Conservation (phyloP, 2,888 invertebrate species). For the Cheilosia urbana region DNA sequence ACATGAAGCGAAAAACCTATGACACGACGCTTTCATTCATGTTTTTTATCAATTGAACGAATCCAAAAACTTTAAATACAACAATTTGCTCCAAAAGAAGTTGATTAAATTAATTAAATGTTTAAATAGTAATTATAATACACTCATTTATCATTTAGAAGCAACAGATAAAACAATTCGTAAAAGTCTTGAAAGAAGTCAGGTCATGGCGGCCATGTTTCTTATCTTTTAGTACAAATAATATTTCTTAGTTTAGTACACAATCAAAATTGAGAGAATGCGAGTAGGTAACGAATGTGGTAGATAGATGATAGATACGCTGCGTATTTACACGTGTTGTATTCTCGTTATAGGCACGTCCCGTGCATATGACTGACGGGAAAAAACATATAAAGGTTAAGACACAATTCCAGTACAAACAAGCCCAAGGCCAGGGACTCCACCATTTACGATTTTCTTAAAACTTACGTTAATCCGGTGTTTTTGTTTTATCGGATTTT, state of each 20-base stretch:
- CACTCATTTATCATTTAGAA: conserved; percentile 48
- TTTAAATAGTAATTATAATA: conserved; percentile 30
- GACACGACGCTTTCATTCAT: conserved; percentile 70
- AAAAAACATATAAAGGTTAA: not conserved
- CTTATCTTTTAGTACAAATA: conserved; percentile 66
- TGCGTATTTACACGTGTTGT: not conserved
- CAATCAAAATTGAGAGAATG: not conserved
- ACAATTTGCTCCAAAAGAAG: conserved; percentile 9
- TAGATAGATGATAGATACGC: not conserved
- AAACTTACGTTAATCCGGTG: too few species aligned
- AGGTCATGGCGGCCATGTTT: conserved; percentile 67
- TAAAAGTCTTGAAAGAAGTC: conserved; percentile 54
- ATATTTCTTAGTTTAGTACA: conserved; percentile 52
- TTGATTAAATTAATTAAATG: conserved; percentile 11
- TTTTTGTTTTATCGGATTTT: too few species aligned
- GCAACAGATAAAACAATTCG: conserved; percentile 68
- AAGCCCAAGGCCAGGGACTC: too few species aligned
- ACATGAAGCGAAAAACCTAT: conserved; percentile 51
- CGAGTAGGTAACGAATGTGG: not conserved
- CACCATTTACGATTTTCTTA: too few species aligned
- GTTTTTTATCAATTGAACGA: conserved; percentile 30
- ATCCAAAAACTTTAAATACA: conserved; percentile 5
- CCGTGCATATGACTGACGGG: too few species aligned
- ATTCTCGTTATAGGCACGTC: too few species aligned
- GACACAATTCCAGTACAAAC: not conserved